Conservation (phyloP, 2,888 invertebrate species). For the Yponomeuta malinellus region DNA sequence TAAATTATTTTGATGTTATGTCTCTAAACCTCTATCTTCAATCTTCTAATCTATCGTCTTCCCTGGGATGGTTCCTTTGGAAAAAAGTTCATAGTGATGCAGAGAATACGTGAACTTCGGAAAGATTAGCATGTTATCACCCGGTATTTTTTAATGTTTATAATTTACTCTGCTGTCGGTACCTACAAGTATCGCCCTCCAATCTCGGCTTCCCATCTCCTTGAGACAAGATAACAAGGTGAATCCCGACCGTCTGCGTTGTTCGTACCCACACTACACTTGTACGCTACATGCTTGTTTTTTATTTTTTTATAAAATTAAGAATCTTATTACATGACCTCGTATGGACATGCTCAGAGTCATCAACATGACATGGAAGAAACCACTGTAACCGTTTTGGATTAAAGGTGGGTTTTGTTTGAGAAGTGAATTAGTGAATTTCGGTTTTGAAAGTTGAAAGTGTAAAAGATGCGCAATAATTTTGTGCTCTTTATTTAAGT, state of each 20-base stretch:
- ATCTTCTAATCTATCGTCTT: too few relatives aligned
- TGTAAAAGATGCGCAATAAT: not conserved
- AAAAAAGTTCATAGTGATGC: too few relatives aligned
- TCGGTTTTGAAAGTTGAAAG: not conserved
- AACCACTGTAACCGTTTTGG: not conserved
- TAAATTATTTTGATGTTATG: too few relatives aligned
- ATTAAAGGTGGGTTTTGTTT: not conserved
- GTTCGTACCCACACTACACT: not conserved
- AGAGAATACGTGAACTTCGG: too few relatives aligned
- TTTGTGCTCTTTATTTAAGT: not conserved
- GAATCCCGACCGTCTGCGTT: constrained; percentile 6
- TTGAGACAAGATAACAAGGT: constrained; percentile 42
- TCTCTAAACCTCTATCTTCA: too few relatives aligned
- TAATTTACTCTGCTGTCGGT: constrained; percentile 42
- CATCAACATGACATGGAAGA: not conserved
- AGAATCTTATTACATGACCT: not conserved
- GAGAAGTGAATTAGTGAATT: not conserved
- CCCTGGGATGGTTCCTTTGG: too few relatives aligned
- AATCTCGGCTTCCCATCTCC: constrained; percentile 60
- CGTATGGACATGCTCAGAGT: too few relatives aligned
- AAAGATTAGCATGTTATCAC: too few relatives aligned
- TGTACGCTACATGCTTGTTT: not conserved
- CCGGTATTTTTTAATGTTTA: too few relatives aligned
- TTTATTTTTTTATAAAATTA: not conserved
- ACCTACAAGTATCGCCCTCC: constrained; percentile 35